These are phyloP conservation scores for Scytalopus superciliaris DNA, from an alignment of 2,113 vertebrate genomes.

Conservation along the genomic window DNA sequence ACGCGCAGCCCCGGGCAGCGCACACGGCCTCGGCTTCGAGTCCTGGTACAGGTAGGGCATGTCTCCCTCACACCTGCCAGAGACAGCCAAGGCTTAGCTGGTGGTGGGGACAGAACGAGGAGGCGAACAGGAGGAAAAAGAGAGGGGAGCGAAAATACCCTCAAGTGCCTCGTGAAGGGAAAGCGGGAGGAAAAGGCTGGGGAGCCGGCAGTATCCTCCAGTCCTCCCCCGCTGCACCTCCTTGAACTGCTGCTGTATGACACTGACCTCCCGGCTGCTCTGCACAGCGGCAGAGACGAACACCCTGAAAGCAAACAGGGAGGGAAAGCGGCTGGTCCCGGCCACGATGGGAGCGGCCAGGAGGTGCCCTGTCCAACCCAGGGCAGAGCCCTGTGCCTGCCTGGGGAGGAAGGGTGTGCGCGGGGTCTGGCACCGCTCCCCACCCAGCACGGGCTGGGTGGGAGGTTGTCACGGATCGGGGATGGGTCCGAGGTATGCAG, in stretches of 20 bases:
- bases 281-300: not conserved
- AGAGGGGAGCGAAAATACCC: not conserved
- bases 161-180: not conserved
- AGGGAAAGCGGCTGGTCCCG: not conserved
- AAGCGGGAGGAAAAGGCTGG: not conserved
- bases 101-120: rapidly evolving
- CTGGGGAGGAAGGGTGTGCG: not conserved
- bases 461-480: not conserved
- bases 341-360: not conserved
- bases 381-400: not conserved
- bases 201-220: not conserved
- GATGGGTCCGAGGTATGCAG: not conserved
- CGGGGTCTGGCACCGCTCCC: not conserved
- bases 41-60: slow-evolving; percentile 78
- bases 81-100: not conserved
- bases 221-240: not conserved
- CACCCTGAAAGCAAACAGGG: slow-evolving; percentile 68
- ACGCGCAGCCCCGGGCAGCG: not conserved
- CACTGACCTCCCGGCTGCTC: not conserved
- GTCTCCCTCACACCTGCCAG: not conserved
- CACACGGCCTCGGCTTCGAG: not conserved
- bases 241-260: not conserved
- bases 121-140: not conserved
- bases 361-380: not conserved
- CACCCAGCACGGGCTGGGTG: rapidly evolving